Percentiles rank a stretch among this genome's conserved stretches.
Conservation (phyloP, 2,888 invertebrate species). For the Pteria penguin region DNA sequence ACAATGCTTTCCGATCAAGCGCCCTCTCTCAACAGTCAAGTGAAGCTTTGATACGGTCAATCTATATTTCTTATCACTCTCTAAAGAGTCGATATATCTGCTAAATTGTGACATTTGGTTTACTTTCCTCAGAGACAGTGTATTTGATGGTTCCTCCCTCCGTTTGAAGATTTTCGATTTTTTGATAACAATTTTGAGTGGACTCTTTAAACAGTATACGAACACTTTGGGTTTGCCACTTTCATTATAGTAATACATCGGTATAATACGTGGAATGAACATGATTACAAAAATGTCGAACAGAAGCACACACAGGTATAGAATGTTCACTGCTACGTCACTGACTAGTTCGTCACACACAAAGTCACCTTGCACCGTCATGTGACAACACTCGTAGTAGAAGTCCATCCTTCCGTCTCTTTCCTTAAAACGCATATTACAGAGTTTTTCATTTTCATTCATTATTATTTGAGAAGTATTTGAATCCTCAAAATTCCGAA, state of each 20-base stretch:
- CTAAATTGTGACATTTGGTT: constrained; percentile 17
- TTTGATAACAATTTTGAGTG: background rate
- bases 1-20: constrained; percentile 10
- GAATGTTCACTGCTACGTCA: constrained; percentile 9
- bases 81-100: background rate
- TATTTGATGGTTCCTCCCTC: background rate
- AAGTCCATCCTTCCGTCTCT: constrained; percentile 5
- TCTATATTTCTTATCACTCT: constrained; percentile 1
- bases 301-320: constrained; percentile 12
- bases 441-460: constrained; percentile 10
- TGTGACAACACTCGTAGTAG: constrained; percentile 23
- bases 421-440: constrained; percentile 1
- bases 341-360: constrained; percentile 11
- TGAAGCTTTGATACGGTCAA: constrained; percentile 13
- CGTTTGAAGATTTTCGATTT: background rate
- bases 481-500: background rate
- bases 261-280: constrained; percentile 26
- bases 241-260: constrained; percentile 14
- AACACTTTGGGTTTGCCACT: constrained; percentile 4
- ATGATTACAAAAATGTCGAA: constrained; percentile 21
- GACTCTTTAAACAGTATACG: background rate
- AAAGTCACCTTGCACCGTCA: background rate
- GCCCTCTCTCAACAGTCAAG: constrained; percentile 2
- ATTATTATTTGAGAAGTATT: too few relatives aligned
- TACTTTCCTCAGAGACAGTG: background rate